phyloP scores from a whole-genome alignment of 2,113 vertebrate species.

The Mustelus asterias region DNA sequence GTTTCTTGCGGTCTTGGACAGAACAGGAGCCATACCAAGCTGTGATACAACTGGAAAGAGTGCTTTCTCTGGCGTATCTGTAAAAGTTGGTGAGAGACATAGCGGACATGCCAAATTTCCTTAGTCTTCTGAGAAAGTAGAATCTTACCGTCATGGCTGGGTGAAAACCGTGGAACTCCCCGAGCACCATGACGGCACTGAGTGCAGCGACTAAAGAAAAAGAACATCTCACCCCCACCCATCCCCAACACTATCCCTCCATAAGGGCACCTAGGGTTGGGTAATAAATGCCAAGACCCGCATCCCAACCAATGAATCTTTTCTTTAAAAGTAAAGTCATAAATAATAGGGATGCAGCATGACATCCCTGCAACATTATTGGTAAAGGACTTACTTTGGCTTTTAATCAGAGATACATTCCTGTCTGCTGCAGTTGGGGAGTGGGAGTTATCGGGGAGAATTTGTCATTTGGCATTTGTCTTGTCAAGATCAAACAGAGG shows the following conservation, averaged over 20 bases:
- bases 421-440: background rate
- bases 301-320: background rate
- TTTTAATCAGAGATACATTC: background rate
- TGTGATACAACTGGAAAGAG: too few relatives aligned
- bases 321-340: background rate
- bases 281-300: background rate
- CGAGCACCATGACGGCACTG: background rate
- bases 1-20: too few relatives aligned
- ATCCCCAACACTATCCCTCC: too few relatives aligned
- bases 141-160: background rate
- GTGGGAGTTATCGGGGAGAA: background rate
- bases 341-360: background rate
- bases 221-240: too few relatives aligned
- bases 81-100: too few relatives aligned
- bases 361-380: background rate
- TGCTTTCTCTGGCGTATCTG: too few relatives aligned
- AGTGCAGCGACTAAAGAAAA: background rate
- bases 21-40: too few relatives aligned
- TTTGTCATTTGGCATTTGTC: background rate
- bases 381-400: background rate
- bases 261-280: background rate
- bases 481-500: background rate
- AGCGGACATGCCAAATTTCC: too few relatives aligned
- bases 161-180: background rate
- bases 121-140: too few relatives aligned